Conservation (phyloP, 2,888 invertebrate genomes). For the Leucophenga montana region DNA sequence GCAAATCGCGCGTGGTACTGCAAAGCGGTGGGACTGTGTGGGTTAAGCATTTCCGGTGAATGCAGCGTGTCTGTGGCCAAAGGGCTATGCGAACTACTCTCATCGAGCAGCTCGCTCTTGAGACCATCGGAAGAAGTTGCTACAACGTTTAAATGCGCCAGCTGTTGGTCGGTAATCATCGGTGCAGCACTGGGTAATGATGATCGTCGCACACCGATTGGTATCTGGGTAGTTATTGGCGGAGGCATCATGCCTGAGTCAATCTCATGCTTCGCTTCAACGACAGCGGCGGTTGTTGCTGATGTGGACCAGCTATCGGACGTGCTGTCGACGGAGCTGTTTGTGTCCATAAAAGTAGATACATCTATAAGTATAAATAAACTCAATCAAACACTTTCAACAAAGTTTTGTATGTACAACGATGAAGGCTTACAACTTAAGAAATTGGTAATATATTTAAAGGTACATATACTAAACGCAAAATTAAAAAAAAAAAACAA, state of each 20-base stretch:
- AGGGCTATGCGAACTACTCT: slow-evolving; percentile 79
- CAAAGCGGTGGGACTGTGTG: slow-evolving; percentile 60
- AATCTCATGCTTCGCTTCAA: slow-evolving; percentile 75
- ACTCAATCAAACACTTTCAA: slow-evolving; percentile 48
- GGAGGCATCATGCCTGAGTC: slow-evolving; percentile 82
- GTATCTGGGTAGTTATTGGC: slow-evolving; percentile 76
- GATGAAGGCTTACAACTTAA: background rate
- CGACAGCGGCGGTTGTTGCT: slow-evolving; percentile 29
- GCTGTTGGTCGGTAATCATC: slow-evolving; percentile 69
- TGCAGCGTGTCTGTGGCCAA: slow-evolving; percentile 62
- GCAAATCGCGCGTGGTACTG: slow-evolving; percentile 61
- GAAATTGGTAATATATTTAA: background rate
- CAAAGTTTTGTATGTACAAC: slow-evolving; percentile 28
- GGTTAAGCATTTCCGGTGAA: slow-evolving; percentile 64
- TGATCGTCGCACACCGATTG: slow-evolving; percentile 79
- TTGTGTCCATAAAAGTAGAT: slow-evolving; percentile 67
- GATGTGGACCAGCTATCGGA: slow-evolving; percentile 18
- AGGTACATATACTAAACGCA: background rate
- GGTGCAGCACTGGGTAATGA: slow-evolving; percentile 75
- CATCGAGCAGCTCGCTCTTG: slow-evolving; percentile 82
- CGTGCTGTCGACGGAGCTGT: slow-evolving; percentile 29
- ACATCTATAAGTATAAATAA: slow-evolving; percentile 68
- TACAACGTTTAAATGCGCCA: slow-evolving; percentile 60
- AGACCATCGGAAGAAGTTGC: slow-evolving; percentile 74
- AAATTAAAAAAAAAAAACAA: slow-evolving; percentile 32